phyloP scores from a whole-genome alignment of 2,797 vertebrate species.

The Periparus ater region DNA sequence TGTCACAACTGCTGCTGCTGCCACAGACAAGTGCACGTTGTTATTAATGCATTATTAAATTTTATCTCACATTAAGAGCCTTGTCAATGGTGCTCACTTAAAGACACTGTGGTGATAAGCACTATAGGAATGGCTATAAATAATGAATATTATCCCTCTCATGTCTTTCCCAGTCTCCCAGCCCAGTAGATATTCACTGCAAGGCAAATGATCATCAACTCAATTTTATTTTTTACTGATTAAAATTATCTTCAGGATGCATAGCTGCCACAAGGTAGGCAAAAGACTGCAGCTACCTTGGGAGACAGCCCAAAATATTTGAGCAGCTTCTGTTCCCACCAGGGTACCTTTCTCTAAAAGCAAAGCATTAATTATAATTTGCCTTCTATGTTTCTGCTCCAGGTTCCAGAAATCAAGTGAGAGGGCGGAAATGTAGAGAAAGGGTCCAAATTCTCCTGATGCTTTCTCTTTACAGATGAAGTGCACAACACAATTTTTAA shows the following conservation, averaged over 20 bases:
- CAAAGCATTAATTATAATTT: constrained; percentile 1
- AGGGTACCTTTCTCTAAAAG: neutral
- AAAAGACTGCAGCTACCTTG: neutral
- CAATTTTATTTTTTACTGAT: constrained; percentile 26
- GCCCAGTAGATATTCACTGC: constrained; percentile 7
- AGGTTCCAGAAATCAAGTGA: neutral
- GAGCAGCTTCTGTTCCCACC: constrained; percentile 15
- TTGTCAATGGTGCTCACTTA: constrained; percentile 18
- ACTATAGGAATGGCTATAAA: constrained; percentile 49
- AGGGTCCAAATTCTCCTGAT: neutral
- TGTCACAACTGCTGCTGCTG: constrained; percentile 11
- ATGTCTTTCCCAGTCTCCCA: neutral
- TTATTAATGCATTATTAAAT: constrained; percentile 70
- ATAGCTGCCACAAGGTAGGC: neutral
- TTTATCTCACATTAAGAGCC: constrained; percentile 48
- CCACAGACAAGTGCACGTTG: constrained; percentile 13
- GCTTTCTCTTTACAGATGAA: neutral
- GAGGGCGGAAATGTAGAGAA: neutral
- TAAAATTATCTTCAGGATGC: neutral
- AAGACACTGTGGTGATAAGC: constrained; percentile 29
- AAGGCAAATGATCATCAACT: constrained; percentile 40
- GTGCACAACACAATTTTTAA: neutral
- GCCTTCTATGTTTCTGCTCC: neutral
- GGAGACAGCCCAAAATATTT: constrained; percentile 3
- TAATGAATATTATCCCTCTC: constrained; percentile 51